Percentiles rank a stretch among this genome's conserved stretches.
Evolutionary conservation across 2,888 invertebrate species (phyloP).

Genomic region (Pediacus dermestoides): DNA sequence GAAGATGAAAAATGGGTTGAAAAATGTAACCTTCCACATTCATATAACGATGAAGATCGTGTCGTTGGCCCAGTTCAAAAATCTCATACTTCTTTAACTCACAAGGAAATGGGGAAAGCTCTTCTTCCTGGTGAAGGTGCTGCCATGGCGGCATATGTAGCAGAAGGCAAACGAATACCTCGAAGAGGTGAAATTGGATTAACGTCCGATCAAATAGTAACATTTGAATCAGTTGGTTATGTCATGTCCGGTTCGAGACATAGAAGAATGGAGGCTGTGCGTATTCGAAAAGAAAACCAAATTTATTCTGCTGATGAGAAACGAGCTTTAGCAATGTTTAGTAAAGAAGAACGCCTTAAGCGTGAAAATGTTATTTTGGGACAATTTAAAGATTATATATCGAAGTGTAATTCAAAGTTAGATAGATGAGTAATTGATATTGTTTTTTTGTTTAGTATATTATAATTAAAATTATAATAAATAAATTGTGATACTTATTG

Average conservation of each 20-base stretch:
- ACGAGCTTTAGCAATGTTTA: constrained; percentile 95
- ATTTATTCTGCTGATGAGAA: constrained; percentile 99
- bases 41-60: constrained; percentile 52
- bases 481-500: no score
- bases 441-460: no score
- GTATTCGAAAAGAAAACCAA: constrained; percentile 98
- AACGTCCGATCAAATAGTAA: constrained; percentile 90
- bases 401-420: no score
- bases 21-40: no score
- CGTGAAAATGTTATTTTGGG: constrained; percentile 92
- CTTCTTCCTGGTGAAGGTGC: constrained; percentile 96
- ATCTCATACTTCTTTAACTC: constrained; percentile 66
- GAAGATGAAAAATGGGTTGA: constrained; percentile 65
- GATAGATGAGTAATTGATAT: no score
- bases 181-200: constrained; percentile 97
- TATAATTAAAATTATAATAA: no score
- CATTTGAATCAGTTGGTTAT: constrained; percentile 90
- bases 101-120: constrained; percentile 87
- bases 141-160: constrained; percentile 98
- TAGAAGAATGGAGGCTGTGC: constrained; percentile 98
- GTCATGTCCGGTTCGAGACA: constrained; percentile 92
- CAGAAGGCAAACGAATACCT: constrained; percentile 97
- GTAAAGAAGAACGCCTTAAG: constrained; percentile 95
- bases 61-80: constrained; percentile 62
- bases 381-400: constrained; percentile 90